Percentiles rank a stretch among this genome's conserved stretches.
These are phyloP conservation scores for Coreoperca whiteheadi DNA, from an alignment of 2,113 vertebrate species.

Conservation along the genomic window DNA sequence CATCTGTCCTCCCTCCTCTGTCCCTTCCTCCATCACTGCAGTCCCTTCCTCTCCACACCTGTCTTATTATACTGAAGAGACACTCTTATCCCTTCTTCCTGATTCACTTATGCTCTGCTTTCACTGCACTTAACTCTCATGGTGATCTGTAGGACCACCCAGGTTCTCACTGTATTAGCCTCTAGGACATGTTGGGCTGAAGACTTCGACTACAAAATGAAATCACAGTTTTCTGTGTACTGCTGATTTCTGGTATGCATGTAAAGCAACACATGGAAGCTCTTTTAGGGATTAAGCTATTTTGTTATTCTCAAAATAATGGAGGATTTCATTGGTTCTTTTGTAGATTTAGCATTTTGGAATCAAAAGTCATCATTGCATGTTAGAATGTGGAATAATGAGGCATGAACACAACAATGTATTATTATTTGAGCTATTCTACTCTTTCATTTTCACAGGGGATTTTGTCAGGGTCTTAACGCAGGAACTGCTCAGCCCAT, in stretches of 20 bases:
- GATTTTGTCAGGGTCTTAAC: not conserved
- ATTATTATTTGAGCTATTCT: not conserved
- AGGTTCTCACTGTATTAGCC: slow-evolving; percentile 48
- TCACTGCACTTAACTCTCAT: slow-evolving; percentile 70
- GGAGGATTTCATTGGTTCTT: not conserved
- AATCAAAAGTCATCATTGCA: not conserved
- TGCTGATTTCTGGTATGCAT: not conserved
- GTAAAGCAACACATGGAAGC: not conserved
- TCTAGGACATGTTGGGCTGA: slow-evolving; percentile 16
- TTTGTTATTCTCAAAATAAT: not conserved
- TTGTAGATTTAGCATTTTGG: not conserved
- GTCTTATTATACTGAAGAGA: slow-evolving; percentile 72
- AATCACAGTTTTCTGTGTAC: not conserved
- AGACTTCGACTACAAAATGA: slow-evolving; percentile 7
- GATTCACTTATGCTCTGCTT: slow-evolving; percentile 84
- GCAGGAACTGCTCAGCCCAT: not conserved
- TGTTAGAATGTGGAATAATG: slow-evolving; percentile 1
- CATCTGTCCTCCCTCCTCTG: slow-evolving; percentile 15
- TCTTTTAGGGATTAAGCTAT: not conserved
- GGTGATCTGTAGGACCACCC: slow-evolving; percentile 70
- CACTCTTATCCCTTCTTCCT: slow-evolving; percentile 93
- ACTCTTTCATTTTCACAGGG: not conserved
- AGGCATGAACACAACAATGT: not conserved
- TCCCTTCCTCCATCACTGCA: slow-evolving; percentile 80
- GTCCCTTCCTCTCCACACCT: slow-evolving; percentile 87